Evolutionary conservation across 2,797 vertebrate species (phyloP), one percentile per base, ranked within the genome.

Genomic region (Enteromius unitaeniatus): DNA sequence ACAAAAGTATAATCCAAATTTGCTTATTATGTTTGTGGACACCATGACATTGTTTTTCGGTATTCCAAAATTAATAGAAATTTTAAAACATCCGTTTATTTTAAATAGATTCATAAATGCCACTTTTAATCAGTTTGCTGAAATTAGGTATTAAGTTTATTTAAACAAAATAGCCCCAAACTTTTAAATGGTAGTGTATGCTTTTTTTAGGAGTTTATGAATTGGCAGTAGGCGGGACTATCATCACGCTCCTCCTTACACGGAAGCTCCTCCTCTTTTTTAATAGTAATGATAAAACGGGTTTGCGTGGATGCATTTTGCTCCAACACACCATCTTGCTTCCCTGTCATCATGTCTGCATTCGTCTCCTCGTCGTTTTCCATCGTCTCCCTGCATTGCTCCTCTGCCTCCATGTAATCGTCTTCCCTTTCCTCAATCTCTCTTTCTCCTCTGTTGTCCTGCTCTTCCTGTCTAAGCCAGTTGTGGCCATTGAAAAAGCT

Each of bases 401-500:
- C 75, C 23, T 84, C 81, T 88, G 83, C n/a, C 34, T 84, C 82
- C 78, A 85, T 78, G 28, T 53, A 28, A 78, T 78, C 75, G 4
- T 79, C 81, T 26, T 68, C 65, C 31, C 6, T 47, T 31, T 70
- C 64, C 49, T 49, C 42, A 42, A 72, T 86, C 47, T n/a, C 40
- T 51, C 40, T 40, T 79, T 55, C 82, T 62, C 15, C 45, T 62
- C 42, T 78, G 47, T 72, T 85, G 85, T 94, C 93, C 1, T 95
- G 94, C 84, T 95, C 94, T 90, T 96, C 93, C 84, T 78, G 65
- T 78, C 95, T 93, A 90, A 95, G 92, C 55, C 94, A 96, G 80
- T 96, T 94, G 91, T 98, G 97, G 94, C 97, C 97, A 93, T 96
- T 96, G 93, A 99, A 98, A 95, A 99, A 99, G 91, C 95, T 96